Conservation (phyloP, 2,113 vertebrate genomes). For the Siniperca knerii region DNA sequence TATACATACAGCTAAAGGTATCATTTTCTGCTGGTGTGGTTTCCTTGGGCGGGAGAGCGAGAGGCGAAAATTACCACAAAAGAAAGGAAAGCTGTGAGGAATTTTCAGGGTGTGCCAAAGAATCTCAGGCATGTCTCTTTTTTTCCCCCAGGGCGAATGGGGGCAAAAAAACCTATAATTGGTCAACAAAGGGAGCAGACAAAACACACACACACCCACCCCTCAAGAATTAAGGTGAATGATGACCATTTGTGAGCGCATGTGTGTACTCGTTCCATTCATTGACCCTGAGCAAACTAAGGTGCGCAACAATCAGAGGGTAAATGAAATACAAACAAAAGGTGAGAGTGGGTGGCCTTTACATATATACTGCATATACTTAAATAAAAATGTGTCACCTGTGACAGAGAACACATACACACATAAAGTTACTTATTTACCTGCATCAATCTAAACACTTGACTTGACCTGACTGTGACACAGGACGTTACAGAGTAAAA, state of each 20-base stretch:
- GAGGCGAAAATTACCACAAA: constrained; percentile 66
- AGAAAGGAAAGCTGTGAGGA: constrained; percentile 70
- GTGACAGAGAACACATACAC: constrained; percentile 19
- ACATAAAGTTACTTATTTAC: constrained; percentile 21
- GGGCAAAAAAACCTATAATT: constrained; percentile 52
- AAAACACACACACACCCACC: constrained; percentile 29
- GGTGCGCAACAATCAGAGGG: background rate
- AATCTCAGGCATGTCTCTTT: constrained; percentile 77
- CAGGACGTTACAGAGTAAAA: constrained; percentile 1
- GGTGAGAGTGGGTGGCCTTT: constrained; percentile 1
- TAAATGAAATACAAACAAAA: constrained; percentile 22
- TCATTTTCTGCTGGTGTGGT: constrained; percentile 58
- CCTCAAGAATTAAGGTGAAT: constrained; percentile 19
- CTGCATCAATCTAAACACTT: constrained; percentile 2
- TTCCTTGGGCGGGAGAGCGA: constrained; percentile 31
- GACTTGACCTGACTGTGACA: background rate
- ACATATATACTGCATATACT: background rate
- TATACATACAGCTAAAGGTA: constrained; percentile 42
- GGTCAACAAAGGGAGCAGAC: constrained; percentile 50
- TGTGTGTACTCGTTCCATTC: constrained; percentile 31
- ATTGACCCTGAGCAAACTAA: constrained; percentile 34
- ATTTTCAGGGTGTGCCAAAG: constrained; percentile 82
- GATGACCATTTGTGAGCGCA: constrained; percentile 31
- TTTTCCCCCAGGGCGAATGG: constrained; percentile 8
- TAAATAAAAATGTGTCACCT: constrained; percentile 18